Evolutionary conservation across 2,113 vertebrate species (phyloP), one percentile per base, ranked within the genome.

Genomic region (Oncorhynchus masou): DNA sequence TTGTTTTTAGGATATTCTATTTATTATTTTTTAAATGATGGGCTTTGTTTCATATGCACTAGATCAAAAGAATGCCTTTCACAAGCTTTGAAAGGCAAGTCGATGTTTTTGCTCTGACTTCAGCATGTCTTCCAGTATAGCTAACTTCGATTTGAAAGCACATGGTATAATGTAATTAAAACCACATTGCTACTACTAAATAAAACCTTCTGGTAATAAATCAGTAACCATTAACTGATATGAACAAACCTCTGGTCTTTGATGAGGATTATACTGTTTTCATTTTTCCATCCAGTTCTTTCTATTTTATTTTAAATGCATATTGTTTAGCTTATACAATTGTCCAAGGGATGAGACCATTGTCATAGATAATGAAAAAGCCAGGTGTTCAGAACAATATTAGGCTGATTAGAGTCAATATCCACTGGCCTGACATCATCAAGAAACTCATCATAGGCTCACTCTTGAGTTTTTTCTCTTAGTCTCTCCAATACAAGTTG

Each of bases 101-200:
- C 25, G 5, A 19, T 74, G 72, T 80, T 80, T 60, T 69, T 75
- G 69, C 65, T 60, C 74, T 54, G 51, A 76, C 70, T 76, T 79
- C 74, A 74, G 70, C 27, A 8, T 72, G 78, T 65, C 48, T 76
- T 78, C 54, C 75, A 81, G 74, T 24, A 81, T 70, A 79, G 79
- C 78, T 76, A 67, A 71, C 51, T 80, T 79, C 34, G 27, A 84
- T 80, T 70, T 75, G 11, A 34, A 54, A 45, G 70, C 62, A 82
- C 68, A 74, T 83, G 73, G 69, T 77, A 80, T 68, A 75, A 75
- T 77, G 71, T 79, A 75, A 84, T 87, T 75, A 81, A 84, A 79
- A 74, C 39, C 86, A 84, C 74, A 81, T 80, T 84, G 77, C 74
- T 67, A 70, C 72, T 74, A 29, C 71, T 19, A 71, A 82, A 82